Evolutionary conservation across 1,140 invertebrate species (phyloP), one percentile per base, ranked within the genome.

Genomic region (Drosophila tristis): DNA sequence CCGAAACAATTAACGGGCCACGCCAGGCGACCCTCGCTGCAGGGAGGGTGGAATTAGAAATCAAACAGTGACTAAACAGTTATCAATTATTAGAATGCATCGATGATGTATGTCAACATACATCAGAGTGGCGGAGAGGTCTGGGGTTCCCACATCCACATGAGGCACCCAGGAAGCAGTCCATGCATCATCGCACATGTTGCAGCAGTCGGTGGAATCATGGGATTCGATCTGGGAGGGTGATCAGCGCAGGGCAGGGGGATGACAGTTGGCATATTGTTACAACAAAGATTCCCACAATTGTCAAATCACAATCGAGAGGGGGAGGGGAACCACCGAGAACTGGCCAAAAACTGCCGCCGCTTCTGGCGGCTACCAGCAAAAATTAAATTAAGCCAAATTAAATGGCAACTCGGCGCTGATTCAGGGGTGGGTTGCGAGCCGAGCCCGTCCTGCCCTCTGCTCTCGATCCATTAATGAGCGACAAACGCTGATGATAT

Each of bases 301-400:
- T 80, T 86, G 80, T 85, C 80, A 77, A 85, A 85, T 85, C 80
- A 86, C 73, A 85, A 84, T 60, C 44, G 53, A 13, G 61, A 20
- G 23, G 43, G 63, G 45, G 15, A 42, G 55, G 50, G 31, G 58
- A 26, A 26, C 4, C 5, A 26, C 66, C 56, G 68, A 57, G 45
- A 39, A 53, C 26, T 2, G 35, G 51, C 8, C 25, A 66, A 31
- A 31, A 47, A 5, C 44, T 48, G 31, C 20, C 11, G 39, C 29
- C 45, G 45, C 39, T 64, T 65, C 63, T 66, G 63, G 35, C 39
- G 29, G 71, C 80, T 74, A 82, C 80, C 80, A 85, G 78, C 79
- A 67, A 76, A 84, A 86, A 85, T 85, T 85, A 80, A 85, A 85
- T 85, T 86, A 85, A 84, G 57, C 64, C 81, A 80, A 85, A 85